A percentile compares a stretch with the other conserved stretches of the same genome.
Evolutionary conservation across 2,797 vertebrate genomes (phyloP).

Genomic region (Tenualosa thibaudeaui): DNA sequence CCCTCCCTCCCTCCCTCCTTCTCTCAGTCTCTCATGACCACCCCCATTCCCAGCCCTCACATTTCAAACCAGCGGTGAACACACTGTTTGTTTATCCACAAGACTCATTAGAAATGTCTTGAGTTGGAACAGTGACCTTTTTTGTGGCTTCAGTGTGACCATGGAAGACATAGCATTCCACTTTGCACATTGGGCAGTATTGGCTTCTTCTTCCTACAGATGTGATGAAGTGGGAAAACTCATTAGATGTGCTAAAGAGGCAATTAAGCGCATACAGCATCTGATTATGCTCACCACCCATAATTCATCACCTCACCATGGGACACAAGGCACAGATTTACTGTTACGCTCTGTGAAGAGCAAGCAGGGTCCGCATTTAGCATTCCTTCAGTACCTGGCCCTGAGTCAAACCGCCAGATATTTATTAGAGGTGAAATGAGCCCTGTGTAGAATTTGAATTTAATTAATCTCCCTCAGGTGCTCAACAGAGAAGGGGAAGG

Average conservation of each 20-base stretch:
- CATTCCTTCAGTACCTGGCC: conserved; percentile 24
- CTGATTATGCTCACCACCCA: not conserved
- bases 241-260: conserved; percentile 10
- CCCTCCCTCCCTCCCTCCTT: not conserved
- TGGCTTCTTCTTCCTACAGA: not conserved
- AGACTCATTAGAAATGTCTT: conserved; percentile 20
- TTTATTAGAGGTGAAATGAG: conserved; percentile 34
- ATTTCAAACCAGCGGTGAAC: not conserved
- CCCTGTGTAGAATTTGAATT: conserved; percentile 37
- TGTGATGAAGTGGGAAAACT: conserved; percentile 15
- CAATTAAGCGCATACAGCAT: conserved; percentile 15
- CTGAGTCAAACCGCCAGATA: conserved; percentile 10
- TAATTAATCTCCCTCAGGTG: conserved; percentile 34
- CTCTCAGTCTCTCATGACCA: conserved; percentile 5
- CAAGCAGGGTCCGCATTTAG: not conserved
- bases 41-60: not conserved
- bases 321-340: conserved; percentile 13
- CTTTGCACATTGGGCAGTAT: not conserved
- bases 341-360: not conserved
- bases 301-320: conserved; percentile 15
- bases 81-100: conserved; percentile 10
- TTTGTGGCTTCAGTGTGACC: not conserved
- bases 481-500: conserved; percentile 2
- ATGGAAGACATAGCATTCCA: conserved; percentile 6
- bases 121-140: conserved; percentile 7